A percentile compares a stretch with the other conserved stretches of the same genome.
phyloP scores from a whole-genome alignment of 2,888 invertebrate species.

The Xanthia togata region DNA sequence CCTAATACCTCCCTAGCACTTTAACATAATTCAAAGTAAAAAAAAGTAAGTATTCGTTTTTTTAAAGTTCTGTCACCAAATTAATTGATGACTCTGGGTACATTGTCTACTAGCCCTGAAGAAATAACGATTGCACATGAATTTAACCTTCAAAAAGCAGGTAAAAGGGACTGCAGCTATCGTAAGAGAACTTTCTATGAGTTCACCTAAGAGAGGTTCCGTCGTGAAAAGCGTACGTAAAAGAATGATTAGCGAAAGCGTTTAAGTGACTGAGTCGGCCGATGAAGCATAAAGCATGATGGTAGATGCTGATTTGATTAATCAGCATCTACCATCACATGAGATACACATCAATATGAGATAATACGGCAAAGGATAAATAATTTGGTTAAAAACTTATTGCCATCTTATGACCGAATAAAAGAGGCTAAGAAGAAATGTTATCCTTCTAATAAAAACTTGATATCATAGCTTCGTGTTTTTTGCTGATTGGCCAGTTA shows the following conservation, averaged over 20 bases:
- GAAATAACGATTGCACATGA: not conserved
- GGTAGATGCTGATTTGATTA: slow-evolving; percentile 16
- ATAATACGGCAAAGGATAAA: slow-evolving; percentile 9
- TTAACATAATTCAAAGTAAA: too few species aligned
- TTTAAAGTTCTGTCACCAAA: too few species aligned
- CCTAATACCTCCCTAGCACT: too few species aligned
- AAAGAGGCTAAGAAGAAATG: too few species aligned
- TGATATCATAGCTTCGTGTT: too few species aligned
- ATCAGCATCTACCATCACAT: too few species aligned
- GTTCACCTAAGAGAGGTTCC: slow-evolving; percentile 10
- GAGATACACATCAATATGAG: slow-evolving; percentile 14
- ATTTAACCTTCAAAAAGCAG: slow-evolving; percentile 11
- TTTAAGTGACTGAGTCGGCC: slow-evolving; percentile 14
- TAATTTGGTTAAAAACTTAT: slow-evolving; percentile 12
- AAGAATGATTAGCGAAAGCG: not conserved
- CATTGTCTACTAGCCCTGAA: slow-evolving; percentile 16
- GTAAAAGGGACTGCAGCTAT: slow-evolving; percentile 5
- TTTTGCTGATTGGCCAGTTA: too few species aligned
- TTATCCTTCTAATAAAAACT: too few species aligned
- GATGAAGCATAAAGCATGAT: slow-evolving; percentile 21
- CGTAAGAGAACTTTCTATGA: slow-evolving; percentile 3
- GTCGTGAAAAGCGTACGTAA: not conserved
- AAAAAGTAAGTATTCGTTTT: too few species aligned
- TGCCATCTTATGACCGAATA: not conserved
- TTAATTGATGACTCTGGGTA: too few species aligned